Conservation (phyloP, 2,113 vertebrate species). For the Hippocampus comes region DNA sequence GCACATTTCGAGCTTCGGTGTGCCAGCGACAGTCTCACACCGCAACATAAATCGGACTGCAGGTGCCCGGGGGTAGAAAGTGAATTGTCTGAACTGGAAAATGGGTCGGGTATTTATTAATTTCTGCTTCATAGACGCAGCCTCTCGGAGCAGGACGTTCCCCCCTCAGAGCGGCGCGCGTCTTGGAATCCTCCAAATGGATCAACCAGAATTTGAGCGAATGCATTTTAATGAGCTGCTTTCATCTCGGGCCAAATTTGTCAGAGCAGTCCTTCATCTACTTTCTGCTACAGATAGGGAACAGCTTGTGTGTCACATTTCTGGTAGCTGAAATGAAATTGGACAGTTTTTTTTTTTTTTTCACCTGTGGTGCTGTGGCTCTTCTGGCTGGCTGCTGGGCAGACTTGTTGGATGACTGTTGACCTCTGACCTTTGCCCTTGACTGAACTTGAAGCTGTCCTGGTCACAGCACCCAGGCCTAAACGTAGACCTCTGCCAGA, state of each 20-base stretch:
- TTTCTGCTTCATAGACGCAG: conserved; percentile 39
- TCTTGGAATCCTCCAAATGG: conserved; percentile 41
- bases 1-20: conserved; percentile 33
- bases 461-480: conserved; percentile 87
- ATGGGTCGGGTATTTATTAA: conserved; percentile 33
- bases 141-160: conserved; percentile 33
- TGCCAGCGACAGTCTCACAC: conserved; percentile 14
- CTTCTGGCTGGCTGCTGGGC: conserved; percentile 68
- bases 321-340: conserved; percentile 28
- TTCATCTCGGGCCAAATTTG: conserved; percentile 50
- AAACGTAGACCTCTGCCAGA: conserved; percentile 86
- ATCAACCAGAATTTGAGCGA: conserved; percentile 48
- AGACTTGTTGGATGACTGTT: conserved; percentile 75
- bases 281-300: conserved; percentile 24
- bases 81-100: conserved; percentile 32
- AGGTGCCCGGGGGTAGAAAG: conserved; percentile 22
- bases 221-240: conserved; percentile 55
- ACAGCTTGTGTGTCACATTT: conserved; percentile 23
- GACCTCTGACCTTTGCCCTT: conserved; percentile 85
- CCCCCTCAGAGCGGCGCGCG: conserved; percentile 17
- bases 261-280: conserved; percentile 27
- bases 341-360: conserved; percentile 4
- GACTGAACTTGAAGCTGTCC: conserved; percentile 68
- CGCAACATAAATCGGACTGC: conserved; percentile 25
- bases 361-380: conserved; percentile 78